Conservation (phyloP, 2,113 vertebrate genomes). For the Poeciliopsis turrubarensis region DNA sequence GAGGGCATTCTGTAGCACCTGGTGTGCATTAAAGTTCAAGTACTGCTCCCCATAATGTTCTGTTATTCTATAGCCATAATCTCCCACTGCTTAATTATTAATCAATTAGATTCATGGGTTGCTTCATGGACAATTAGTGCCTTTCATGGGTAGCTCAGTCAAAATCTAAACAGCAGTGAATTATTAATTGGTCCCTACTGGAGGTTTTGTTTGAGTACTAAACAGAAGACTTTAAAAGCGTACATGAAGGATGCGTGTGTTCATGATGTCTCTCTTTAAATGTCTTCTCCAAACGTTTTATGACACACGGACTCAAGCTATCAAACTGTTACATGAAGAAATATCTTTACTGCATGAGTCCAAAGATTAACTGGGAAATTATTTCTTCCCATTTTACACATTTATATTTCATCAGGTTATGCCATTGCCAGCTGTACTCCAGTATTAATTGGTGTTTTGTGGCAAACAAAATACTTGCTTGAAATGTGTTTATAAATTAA, state of each 20-base stretch:
- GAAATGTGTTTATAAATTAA: background rate
- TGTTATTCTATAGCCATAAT: conserved; percentile 13
- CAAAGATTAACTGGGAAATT: conserved; percentile 4
- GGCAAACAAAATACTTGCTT: background rate
- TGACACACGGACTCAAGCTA: background rate
- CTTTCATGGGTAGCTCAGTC: conserved; percentile 1
- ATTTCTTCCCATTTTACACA: background rate
- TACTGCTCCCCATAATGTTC: conserved; percentile 12
- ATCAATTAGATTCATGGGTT: conserved; percentile 31
- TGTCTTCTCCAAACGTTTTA: conserved; percentile 10
- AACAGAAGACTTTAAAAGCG: conserved; percentile 1
- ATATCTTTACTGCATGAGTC: background rate
- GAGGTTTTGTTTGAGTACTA: background rate
- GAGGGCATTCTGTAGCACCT: conserved; percentile 40
- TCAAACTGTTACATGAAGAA: background rate
- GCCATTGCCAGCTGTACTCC: background rate
- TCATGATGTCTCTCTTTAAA: background rate
- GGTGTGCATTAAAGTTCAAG: conserved; percentile 28
- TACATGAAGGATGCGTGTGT: background rate
- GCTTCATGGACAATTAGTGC: conserved; percentile 17
- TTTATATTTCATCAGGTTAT: background rate
- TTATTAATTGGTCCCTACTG: conserved; percentile 9
- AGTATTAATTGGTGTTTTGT: background rate
- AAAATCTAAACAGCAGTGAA: conserved; percentile 9
- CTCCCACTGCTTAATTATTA: conserved; percentile 30